A percentile compares a stretch with the other conserved stretches of the same genome.
Evolutionary conservation across 2,888 invertebrate genomes (phyloP).

Genomic region (Leucophenga maculata): DNA sequence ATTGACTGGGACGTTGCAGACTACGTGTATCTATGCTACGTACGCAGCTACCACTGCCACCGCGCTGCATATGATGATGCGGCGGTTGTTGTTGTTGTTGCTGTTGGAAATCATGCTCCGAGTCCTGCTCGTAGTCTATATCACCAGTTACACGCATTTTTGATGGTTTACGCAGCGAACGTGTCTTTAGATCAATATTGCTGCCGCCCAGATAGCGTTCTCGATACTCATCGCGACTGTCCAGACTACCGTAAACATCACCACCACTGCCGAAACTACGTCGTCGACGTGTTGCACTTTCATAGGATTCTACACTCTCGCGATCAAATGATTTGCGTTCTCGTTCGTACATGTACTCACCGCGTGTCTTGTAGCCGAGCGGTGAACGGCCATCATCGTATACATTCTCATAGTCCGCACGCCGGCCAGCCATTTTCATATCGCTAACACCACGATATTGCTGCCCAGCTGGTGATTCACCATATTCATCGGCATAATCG

Average conservation of each 20-base stretch:
- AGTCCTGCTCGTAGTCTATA: conserved; percentile 74
- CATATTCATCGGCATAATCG: conserved; percentile 61
- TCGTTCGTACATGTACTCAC: conserved; percentile 69
- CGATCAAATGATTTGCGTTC: conserved; percentile 72
- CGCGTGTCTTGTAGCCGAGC: conserved; percentile 57
- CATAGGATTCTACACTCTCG: conserved; percentile 71
- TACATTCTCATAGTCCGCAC: conserved; percentile 69
- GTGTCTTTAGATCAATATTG: conserved; percentile 63
- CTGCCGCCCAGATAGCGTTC: conserved; percentile 67
- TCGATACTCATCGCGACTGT: conserved; percentile 71
- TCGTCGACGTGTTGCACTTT: conserved; percentile 67
- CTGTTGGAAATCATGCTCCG: conserved; percentile 72
- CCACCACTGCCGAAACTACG: conserved; percentile 72
- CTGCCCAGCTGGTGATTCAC: conserved; percentile 47
- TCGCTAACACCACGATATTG: conserved; percentile 37
- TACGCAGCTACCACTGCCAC: conserved; percentile 27
- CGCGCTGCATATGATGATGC: conserved; percentile 30
- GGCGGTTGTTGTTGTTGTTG: no score
- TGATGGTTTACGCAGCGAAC: conserved; percentile 68
- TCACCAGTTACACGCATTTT: conserved; percentile 70
- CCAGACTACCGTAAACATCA: conserved; percentile 71
- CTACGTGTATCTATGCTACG: conserved; percentile 61
- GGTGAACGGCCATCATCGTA: conserved; percentile 67
- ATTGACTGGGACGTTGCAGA: conserved; percentile 67
- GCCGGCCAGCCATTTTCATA: conserved; percentile 46